Evolutionary conservation across 1,140 invertebrate species (phyloP).

Genomic region (Drosophila repletoides): DNA sequence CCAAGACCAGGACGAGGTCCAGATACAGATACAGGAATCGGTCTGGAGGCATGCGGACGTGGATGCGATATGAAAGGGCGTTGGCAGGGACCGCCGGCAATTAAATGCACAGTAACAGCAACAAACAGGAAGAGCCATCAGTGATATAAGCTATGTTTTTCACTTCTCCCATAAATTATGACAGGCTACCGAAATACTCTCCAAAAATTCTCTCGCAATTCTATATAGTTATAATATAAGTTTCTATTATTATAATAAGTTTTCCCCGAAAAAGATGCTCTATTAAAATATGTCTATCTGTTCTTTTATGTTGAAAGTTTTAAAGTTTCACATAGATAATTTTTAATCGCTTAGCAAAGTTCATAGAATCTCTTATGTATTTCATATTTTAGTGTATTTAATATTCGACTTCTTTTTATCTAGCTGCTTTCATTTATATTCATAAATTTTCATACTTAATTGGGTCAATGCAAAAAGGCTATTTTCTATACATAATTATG

Average conservation of each 20-base stretch:
- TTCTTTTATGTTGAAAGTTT: too few relatives aligned
- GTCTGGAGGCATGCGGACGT: not conserved
- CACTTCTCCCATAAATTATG: not conserved
- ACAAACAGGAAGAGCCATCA: conserved; percentile 8
- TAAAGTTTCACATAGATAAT: too few relatives aligned
- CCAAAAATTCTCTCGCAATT: not conserved
- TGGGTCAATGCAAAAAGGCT: conserved; percentile 1
- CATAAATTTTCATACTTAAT: not conserved
- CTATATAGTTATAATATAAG: too few relatives aligned
- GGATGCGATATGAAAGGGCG: conserved; percentile 3
- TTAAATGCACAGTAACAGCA: conserved; percentile 44
- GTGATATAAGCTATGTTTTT: conserved; percentile 9
- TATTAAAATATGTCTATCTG: too few relatives aligned
- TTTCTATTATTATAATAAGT: too few relatives aligned
- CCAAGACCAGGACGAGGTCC: not conserved
- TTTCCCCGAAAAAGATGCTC: not conserved
- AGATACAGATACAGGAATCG: not conserved
- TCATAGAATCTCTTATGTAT: not conserved
- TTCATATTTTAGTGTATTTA: not conserved
- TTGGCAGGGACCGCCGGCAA: conserved; percentile 46
- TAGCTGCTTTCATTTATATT: not conserved
- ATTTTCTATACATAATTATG: too few relatives aligned
- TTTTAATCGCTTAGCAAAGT: not conserved
- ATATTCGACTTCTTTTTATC: not conserved
- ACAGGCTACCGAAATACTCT: not conserved